phyloP scores from a whole-genome alignment of 2,797 vertebrate genomes.

The Decapterus maruadsi region DNA sequence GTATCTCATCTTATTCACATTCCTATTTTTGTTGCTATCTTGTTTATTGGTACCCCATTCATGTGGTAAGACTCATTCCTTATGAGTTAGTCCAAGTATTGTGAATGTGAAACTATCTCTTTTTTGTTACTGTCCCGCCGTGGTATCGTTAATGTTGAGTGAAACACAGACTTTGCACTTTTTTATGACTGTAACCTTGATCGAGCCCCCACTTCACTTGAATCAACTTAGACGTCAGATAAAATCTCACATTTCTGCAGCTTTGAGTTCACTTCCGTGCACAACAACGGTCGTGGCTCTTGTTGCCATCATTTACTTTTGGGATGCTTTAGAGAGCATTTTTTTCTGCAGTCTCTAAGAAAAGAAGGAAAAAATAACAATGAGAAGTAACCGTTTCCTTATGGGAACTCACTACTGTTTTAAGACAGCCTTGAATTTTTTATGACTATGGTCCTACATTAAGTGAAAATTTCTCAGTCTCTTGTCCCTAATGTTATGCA shows the following conservation, averaged over 20 bases:
- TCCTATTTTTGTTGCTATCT: too few species aligned
- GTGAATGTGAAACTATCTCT: background rate
- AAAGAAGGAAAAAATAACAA: background rate
- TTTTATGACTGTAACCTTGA: background rate
- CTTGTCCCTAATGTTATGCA: background rate
- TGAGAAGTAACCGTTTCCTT: background rate
- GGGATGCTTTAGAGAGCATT: background rate
- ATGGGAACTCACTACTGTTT: background rate
- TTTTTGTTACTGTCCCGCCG: slow-evolving; percentile 1
- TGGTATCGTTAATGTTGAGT: background rate
- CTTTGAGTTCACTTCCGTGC: background rate
- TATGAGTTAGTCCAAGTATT: background rate
- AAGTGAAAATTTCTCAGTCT: background rate
- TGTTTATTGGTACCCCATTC: background rate
- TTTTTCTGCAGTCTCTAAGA: background rate
- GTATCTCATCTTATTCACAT: too few species aligned
- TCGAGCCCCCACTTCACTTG: background rate
- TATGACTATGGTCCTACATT: background rate
- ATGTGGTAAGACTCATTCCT: background rate
- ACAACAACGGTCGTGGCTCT: background rate
- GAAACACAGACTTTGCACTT: background rate
- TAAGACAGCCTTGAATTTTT: background rate
- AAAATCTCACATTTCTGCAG: background rate
- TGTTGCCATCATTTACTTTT: background rate
- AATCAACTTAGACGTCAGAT: background rate